These are phyloP conservation scores for Xylocampa areola DNA, from an alignment of 2,888 invertebrate genomes.

Conservation along the genomic window DNA sequence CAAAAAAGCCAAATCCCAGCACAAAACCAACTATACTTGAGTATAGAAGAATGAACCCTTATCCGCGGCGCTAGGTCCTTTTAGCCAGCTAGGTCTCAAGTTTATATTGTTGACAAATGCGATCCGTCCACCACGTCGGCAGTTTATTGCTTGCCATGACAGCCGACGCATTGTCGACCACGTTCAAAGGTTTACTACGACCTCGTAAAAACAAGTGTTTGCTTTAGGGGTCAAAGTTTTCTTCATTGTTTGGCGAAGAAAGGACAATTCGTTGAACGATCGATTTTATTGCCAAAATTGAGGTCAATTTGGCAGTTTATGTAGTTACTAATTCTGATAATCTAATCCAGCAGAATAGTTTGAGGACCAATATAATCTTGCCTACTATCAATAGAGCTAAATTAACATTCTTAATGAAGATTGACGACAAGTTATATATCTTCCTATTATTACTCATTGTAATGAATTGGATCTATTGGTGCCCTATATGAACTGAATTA, in stretches of 20 bases:
- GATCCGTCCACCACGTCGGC: conserved; percentile 66
- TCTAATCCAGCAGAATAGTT: conserved; percentile 25
- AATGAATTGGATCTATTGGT: conserved; percentile 29
- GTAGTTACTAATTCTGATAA: conserved; percentile 24
- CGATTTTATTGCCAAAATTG: conserved; percentile 40
- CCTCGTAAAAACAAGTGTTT: conserved; percentile 76
- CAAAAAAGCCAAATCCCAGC: conserved; percentile 6
- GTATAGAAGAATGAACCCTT: conserved; percentile 55
- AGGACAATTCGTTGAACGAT: conserved; percentile 47
- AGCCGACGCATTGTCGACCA: conserved; percentile 74
- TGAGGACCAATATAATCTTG: conserved; percentile 14
- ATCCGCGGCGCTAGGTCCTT: conserved; percentile 47
- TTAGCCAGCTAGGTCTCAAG: conserved; percentile 61
- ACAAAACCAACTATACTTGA: conserved; percentile 18
- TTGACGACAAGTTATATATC: conserved; percentile 12
- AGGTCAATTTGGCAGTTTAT: conserved; percentile 26
- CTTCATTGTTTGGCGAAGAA: conserved; percentile 54
- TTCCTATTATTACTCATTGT: conserved; percentile 30
- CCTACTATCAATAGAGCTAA: conserved; percentile 28
- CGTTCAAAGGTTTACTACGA: conserved; percentile 77
- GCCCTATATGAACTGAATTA: conserved; percentile 6
- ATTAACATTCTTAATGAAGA: conserved; percentile 46
- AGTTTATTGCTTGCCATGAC: conserved; percentile 75
- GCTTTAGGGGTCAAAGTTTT: conserved; percentile 71
- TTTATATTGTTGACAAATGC: conserved; percentile 79